phyloP scores from a whole-genome alignment of 2,113 vertebrate species.

The Epinephelus cyanopodus region DNA sequence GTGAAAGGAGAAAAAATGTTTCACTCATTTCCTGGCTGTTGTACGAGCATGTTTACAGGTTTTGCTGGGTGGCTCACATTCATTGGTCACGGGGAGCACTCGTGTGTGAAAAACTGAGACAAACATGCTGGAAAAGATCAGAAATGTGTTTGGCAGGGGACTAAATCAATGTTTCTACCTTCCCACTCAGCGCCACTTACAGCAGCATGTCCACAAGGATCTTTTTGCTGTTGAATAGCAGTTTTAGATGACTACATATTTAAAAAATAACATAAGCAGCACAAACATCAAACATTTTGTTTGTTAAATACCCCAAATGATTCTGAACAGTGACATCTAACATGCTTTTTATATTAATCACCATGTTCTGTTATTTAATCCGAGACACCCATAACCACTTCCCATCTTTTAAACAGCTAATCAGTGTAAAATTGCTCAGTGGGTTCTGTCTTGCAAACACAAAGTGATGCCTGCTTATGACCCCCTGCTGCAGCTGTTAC shows the following conservation, averaged over 20 bases:
- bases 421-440: constrained; percentile 62
- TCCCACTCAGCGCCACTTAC: constrained; percentile 48
- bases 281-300: constrained; percentile 20
- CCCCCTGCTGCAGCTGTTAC: constrained; percentile 54
- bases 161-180: constrained; percentile 27
- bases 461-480: constrained; percentile 52
- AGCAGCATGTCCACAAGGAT: constrained; percentile 11
- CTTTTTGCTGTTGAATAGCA: background rate
- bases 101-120: constrained; percentile 60
- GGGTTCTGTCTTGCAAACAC: constrained; percentile 41
- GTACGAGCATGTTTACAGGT: constrained; percentile 61
- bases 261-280: constrained; percentile 11
- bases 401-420: constrained; percentile 64
- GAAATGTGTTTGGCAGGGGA: constrained; percentile 59
- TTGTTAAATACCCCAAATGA: background rate
- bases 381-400: constrained; percentile 34
- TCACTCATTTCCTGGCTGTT: constrained; percentile 68
- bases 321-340: background rate
- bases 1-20: constrained; percentile 36
- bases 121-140: constrained; percentile 67
- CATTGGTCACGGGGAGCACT: constrained; percentile 48
- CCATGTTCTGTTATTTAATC: constrained; percentile 32
- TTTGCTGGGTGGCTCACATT: constrained; percentile 49
- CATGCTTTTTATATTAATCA: constrained; percentile 20
- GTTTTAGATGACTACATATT: background rate